Conservation (phyloP, 2,113 vertebrate species). For the Stictonetta naevosa region DNA sequence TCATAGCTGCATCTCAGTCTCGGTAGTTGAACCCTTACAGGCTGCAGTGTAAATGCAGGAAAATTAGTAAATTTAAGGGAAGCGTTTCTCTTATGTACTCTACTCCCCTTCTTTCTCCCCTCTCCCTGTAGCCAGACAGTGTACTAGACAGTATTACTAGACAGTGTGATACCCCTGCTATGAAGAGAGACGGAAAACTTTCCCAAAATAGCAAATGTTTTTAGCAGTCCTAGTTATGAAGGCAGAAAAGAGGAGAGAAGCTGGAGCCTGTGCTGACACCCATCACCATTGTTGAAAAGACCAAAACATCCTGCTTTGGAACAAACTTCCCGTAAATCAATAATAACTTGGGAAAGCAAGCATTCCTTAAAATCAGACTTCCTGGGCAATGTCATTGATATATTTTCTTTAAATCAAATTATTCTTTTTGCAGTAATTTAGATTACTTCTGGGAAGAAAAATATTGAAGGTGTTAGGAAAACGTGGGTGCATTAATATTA, state of each 20-base stretch:
- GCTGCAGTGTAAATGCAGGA: slow-evolving; percentile 23
- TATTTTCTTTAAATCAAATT: neutral
- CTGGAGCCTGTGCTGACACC: neutral
- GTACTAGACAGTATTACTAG: neutral
- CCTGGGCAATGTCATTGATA: neutral
- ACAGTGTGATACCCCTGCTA: neutral
- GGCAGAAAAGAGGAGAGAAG: neutral
- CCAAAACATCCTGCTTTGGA: neutral
- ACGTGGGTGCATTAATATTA: neutral
- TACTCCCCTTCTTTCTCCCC: neutral
- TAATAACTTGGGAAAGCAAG: neutral
- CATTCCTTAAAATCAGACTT: neutral
- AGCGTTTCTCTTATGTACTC: neutral
- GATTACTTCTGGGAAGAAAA: neutral
- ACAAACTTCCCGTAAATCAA: neutral
- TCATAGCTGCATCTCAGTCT: neutral
- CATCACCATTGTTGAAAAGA: neutral
- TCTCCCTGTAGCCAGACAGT: neutral
- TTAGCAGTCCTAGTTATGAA: neutral
- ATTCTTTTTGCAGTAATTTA: neutral
- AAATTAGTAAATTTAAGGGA: neutral
- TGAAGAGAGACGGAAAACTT: neutral
- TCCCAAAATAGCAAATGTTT: slow-evolving; percentile 8
- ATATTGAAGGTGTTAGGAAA: neutral
- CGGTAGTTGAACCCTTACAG: neutral